Evolutionary conservation across 2,888 invertebrate genomes (phyloP), one percentile per base, ranked within the genome.

Genomic region (Hirtodrosophila alboralis): DNA sequence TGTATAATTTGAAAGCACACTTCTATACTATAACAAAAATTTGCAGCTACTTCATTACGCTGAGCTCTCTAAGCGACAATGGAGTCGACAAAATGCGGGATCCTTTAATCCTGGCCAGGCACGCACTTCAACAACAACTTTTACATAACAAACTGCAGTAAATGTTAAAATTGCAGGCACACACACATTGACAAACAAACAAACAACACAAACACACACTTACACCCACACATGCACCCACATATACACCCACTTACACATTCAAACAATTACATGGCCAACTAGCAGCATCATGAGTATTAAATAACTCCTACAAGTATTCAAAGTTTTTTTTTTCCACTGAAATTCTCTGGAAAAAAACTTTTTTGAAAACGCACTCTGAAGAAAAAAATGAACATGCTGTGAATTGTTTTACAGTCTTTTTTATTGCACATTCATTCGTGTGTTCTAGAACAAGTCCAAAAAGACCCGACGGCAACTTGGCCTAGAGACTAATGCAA

Each of bases 221-320:
- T 14, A 37, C 33, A 18, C 5, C 41, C 21, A 34, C 26, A 1
- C 10, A 30, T 9, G 37, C 33, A 30, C 38, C 36, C 58, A 38
- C 28, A 36, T 54, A 48, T 59, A 30, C 34, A 41, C 36, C 21
- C 27, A 34, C 28, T 10, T 38, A 12, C 30, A 38, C 45, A 58
- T 27, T 14, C 54, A 61, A 66, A 70, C 80, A 80, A 78, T 75
- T 75, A 81, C 78, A 81, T 68, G 67, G 67, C 41, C 70, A 67
- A 62, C 75, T 68, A 68, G 58, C 62, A 73, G 65, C 70, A 53
- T 66, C 73, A 59, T 77, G 75, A 65, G 75, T 64, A 77, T 75
- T 74, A 81, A 84, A 71, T 71, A 73, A 70, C 81, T 74, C 84
- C 75, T 41, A 44, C 38, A 78, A 84, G 81, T 83, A 83, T 84